phyloP scores from a whole-genome alignment of 2,888 invertebrate species.

The Hermaeophaga mercurialis region DNA sequence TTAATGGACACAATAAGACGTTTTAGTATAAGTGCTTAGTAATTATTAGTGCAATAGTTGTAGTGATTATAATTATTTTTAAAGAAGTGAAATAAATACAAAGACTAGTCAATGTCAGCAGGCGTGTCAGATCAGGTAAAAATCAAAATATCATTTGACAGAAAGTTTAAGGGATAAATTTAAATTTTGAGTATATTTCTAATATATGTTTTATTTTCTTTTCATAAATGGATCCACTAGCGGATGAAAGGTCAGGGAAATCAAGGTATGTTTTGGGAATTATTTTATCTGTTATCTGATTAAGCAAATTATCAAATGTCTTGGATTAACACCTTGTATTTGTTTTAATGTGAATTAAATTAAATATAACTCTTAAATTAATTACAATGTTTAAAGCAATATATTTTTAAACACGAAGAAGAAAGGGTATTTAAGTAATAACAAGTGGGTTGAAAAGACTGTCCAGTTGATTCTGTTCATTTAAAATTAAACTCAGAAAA shows the following conservation, averaged over 20 bases:
- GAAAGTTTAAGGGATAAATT: constrained; percentile 46
- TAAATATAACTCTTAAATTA: neutral
- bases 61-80: constrained; percentile 47
- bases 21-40: constrained; percentile 46
- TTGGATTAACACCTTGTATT: constrained; percentile 1
- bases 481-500: too few relatives aligned
- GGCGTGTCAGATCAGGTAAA: constrained; percentile 89
- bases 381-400: too few relatives aligned
- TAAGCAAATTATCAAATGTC: constrained; percentile 16
- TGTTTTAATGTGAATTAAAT: neutral
- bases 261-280: constrained; percentile 64
- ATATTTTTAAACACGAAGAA: too few relatives aligned
- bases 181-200: constrained; percentile 16
- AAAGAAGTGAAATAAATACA: constrained; percentile 60
- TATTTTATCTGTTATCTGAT: constrained; percentile 8
- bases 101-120: constrained; percentile 85
- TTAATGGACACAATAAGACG: constrained; percentile 39
- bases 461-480: too few relatives aligned
- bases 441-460: too few relatives aligned
- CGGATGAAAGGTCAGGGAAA: constrained; percentile 88
- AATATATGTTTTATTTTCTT: constrained; percentile 59
- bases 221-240: constrained; percentile 60
- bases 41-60: constrained; percentile 52
- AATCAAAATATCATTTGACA: constrained; percentile 56
- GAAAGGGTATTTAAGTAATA: too few relatives aligned